Base-by-base conservation (phyloP, 2,797 vertebrate species). In the Rhinophrynus dorsalis region DNA sequence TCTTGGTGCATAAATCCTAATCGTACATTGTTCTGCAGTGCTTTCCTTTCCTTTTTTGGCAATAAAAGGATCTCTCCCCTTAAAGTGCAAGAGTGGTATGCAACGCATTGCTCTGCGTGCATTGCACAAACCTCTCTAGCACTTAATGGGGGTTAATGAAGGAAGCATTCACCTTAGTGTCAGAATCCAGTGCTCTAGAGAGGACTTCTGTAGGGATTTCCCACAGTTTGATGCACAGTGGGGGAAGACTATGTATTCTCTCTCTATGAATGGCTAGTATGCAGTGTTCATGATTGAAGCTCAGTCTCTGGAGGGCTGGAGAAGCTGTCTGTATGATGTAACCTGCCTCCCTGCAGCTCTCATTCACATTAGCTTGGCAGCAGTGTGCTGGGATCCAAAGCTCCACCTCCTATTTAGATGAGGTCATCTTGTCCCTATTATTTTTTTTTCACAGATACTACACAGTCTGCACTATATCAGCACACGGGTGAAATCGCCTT, bases 311-410 rank as follows among this genome's bases (percentile, higher is more conserved):
- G 57, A 67, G 59, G 61, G 80, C 82, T 79, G 74, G 73, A 84
- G 82, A 88, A 82, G 85, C 76, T 81, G 79, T 81, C 76, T 81
- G 79, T 81, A 77, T 86, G 87, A 94, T 90, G 91, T 93, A 87
- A 94, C 79, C 80, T 15, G 56, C 71, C 75, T 83, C 42, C 75
- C 77, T 78, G 81, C 77, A 74, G 80, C 81, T 83, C 79, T 79
- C 83, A 82, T 88, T 82, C 80, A 81, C 66, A 76, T 81, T 78
- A 80, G 82, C 78, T 84, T 81, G 81, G 80, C 80, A 80, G 78
- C 8, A 67, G 79, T 70, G 77, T 77, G 78, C 83, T 73, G 72
- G 35, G 57, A 72, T 78, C 79, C 76, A 75, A 54, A 55, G 79
- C 75, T 77, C 84, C 79, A 79, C 84, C 83, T 83, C 76, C 61